Base-by-base conservation (phyloP, 1,140 invertebrate genomes). In the Drosophila santomea region DNA sequence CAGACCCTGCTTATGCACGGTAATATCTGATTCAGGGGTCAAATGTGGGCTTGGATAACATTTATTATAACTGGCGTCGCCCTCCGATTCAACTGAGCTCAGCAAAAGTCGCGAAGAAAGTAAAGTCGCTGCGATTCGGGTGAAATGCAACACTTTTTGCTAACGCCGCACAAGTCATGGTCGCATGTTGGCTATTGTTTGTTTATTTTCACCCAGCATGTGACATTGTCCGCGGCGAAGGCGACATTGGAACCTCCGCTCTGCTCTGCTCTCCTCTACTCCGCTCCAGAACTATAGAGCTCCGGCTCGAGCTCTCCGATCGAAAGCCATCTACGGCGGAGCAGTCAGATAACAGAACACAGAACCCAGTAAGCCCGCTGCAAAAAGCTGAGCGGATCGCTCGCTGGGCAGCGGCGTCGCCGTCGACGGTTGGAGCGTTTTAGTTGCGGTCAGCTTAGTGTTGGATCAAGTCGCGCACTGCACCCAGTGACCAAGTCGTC, bases 151-250 rank as follows among this genome's bases (percentile, higher is more conserved):
- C 51, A 62, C 32, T 86, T 91, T 91, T 66, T 90, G 90, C 90
- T 54, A 85, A 67, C 75, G 64, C 58, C 38, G 82, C 84, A 91
- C 39, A 91, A 91, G 79, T 91, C 90, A 91, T 64, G 90, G 85
- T 74, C 81, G 50, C 52, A 48, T 36, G 14, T 14, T 14, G 38
- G 73, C 66, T 63, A 69, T 69, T 80, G 84, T 83, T 88, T 86
- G 69, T 82, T 83, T 83, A 80, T 83, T 80, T 78, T 56, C 15
- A 32, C 36, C 43, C 66, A 69, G 32, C 66, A 69, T 78, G 63
- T 83, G 90, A 91, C 90, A 91, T 91, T 91, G 90, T 69, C 82
- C 84, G 85, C 59, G 63, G 25, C 74, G 69, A 66, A 77, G 69
- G 61, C 74, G 84, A 89, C 84, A 89, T 89, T 89, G 84, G 81